Evolutionary conservation across 2,797 vertebrate genomes (phyloP).

Genomic region (Notoglanidium macrostoma): DNA sequence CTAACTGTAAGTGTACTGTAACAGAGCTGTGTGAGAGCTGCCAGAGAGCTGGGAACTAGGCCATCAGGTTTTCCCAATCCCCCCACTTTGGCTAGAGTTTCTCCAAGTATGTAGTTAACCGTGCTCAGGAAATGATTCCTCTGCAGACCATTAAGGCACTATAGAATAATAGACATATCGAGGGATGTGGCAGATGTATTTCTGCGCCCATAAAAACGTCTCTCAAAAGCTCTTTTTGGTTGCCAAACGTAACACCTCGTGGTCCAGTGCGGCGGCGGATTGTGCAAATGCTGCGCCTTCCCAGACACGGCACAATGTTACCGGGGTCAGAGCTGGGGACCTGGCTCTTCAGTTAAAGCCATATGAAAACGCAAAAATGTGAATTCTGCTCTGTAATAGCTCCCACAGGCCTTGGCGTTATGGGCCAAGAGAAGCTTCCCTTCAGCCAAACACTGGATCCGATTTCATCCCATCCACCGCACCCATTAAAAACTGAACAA

Average conservation of each 20-base stretch:
- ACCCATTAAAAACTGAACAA: slow-evolving; percentile 46
- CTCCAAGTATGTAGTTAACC: slow-evolving; percentile 54
- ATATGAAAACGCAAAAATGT: slow-evolving; percentile 63
- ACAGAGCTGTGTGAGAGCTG: slow-evolving; percentile 52
- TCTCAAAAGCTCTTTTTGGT: slow-evolving; percentile 49
- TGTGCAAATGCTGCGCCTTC: slow-evolving; percentile 54
- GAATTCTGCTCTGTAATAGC: slow-evolving; percentile 60
- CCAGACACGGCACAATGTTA: slow-evolving; percentile 59
- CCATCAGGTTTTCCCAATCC: slow-evolving; percentile 57
- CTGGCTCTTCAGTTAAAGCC: slow-evolving; percentile 59
- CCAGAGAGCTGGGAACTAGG: slow-evolving; percentile 54
- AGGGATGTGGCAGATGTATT: slow-evolving; percentile 59
- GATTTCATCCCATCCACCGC: slow-evolving; percentile 56
- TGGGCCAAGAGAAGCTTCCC: slow-evolving; percentile 59
- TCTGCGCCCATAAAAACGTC: slow-evolving; percentile 60
- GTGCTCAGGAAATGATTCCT: slow-evolving; percentile 61
- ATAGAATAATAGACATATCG: slow-evolving; percentile 61
- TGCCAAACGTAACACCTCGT: slow-evolving; percentile 63
- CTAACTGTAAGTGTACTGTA: slow-evolving; percentile 52
- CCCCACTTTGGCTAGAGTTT: slow-evolving; percentile 53
- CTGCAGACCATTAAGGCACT: slow-evolving; percentile 57
- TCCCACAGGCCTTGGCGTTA: slow-evolving; percentile 55
- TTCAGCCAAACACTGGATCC: slow-evolving; percentile 56
- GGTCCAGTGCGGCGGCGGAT: slow-evolving; percentile 46
- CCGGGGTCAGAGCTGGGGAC: slow-evolving; percentile 55